phyloP scores from a whole-genome alignment of 2,797 vertebrate genomes.

The Oreochromis grahami region DNA sequence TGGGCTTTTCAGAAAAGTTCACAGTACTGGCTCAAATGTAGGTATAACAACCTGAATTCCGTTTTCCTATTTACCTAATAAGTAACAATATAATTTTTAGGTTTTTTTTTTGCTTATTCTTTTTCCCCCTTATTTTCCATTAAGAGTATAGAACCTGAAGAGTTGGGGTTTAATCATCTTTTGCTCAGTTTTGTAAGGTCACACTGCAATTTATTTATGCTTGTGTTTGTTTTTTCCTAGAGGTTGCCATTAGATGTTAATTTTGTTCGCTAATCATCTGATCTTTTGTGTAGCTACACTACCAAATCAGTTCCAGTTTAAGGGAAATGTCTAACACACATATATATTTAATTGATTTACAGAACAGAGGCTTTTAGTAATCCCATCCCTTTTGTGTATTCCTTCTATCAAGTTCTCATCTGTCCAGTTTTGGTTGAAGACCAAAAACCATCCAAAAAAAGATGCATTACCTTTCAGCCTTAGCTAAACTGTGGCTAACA shows the following conservation, averaged over 20 bases:
- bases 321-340: background rate
- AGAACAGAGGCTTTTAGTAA: background rate
- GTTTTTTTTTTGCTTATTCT: background rate
- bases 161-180: background rate
- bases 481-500: background rate
- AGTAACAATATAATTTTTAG: background rate
- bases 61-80: background rate
- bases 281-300: background rate
- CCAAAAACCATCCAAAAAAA: background rate
- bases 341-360: background rate
- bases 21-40: background rate
- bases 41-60: rapidly evolving
- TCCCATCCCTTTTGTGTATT: background rate
- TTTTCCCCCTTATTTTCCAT: rapidly evolving
- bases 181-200: background rate
- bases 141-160: background rate
- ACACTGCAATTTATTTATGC: background rate
- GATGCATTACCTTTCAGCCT: background rate
- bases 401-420: background rate
- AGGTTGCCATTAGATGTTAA: background rate
- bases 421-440: background rate
- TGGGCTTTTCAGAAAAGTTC: background rate
- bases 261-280: background rate
- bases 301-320: background rate
- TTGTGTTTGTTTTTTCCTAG: background rate